Conservation (phyloP, 2,797 vertebrate genomes). For the Rhodeus uyekii region DNA sequence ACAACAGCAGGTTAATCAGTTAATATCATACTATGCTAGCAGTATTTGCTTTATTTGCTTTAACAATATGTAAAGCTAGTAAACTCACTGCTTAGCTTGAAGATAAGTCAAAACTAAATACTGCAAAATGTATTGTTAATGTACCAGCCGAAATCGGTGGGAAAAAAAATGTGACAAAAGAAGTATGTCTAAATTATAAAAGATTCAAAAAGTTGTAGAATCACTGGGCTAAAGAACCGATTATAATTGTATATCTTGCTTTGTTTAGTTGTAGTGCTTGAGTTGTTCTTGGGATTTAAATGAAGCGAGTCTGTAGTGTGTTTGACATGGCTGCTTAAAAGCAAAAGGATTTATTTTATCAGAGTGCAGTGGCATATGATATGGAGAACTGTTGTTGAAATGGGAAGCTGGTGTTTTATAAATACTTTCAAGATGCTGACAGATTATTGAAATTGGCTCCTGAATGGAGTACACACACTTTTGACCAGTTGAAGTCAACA, state of each 20-base stretch:
- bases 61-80: neutral
- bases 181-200: too few species aligned
- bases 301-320: conserved; percentile 22
- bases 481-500: conserved; percentile 25
- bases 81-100: neutral
- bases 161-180: neutral
- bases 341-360: conserved; percentile 38
- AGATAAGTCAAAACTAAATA: conserved; percentile 3
- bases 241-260: neutral
- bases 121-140: neutral
- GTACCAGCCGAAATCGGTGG: neutral
- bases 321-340: conserved; percentile 34
- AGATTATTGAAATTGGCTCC: conserved; percentile 41
- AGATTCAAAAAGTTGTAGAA: neutral
- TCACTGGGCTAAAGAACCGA: neutral
- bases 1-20: neutral
- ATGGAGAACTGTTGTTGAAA: conserved; percentile 35
- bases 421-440: conserved; percentile 44
- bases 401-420: conserved; percentile 29
- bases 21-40: neutral
- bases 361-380: conserved; percentile 35
- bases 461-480: conserved; percentile 16
- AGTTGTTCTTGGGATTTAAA: conserved; percentile 2
- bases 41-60: neutral
- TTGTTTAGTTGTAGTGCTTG: neutral